Base-by-base conservation (phyloP, 2,888 invertebrate genomes). In the Lapara coniferarum region DNA sequence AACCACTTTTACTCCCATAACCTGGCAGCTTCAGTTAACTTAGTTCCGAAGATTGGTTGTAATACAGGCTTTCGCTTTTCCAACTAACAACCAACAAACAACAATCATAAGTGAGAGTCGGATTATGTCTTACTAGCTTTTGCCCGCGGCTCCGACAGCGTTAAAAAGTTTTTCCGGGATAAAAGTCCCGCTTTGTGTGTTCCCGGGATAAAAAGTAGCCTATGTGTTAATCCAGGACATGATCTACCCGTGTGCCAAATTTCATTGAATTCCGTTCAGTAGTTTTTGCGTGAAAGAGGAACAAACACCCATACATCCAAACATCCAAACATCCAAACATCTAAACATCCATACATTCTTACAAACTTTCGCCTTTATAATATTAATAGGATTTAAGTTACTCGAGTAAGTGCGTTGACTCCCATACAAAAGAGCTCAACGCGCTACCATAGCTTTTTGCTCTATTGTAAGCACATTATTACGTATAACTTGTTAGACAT, bases 341-440 rank as follows among this genome's bases (percentile, higher is more conserved):
- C n/a, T n/a, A n/a, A n/a, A n/a, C n/a, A n/a, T n/a, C n/a, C n/a
- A n/a, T n/a, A n/a, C n/a, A n/a, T n/a, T n/a, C n/a, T n/a, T n/a
- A n/a, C n/a, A n/a, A n/a, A n/a, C n/a, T n/a, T n/a, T n/a, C n/a
- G n/a, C n/a, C n/a, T n/a, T n/a, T n/a, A n/a, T n/a, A n/a, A n/a
- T n/a, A n/a, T n/a, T n/a, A n/a, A n/a, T n/a, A n/a, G n/a, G n/a
- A 51, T 58, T 59, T 58, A 37, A 19, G 37, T 52, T 16, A 5
- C 51, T 69, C 19, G 57, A 37, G 58, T 46, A 30, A 44, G 37
- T 25, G 67, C 46, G 56, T 25, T 46, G 53, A 37, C 66, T 51
- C 66, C 51, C 52, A 73, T 83, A 81, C 77, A 81, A 84, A 82
- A 85, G 84, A 86, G 66, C 77, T 82, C 78, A 80, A 81, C 83